These are phyloP conservation scores for Ditula angustiorana DNA, from an alignment of 2,888 invertebrate species.

Conservation along the genomic window DNA sequence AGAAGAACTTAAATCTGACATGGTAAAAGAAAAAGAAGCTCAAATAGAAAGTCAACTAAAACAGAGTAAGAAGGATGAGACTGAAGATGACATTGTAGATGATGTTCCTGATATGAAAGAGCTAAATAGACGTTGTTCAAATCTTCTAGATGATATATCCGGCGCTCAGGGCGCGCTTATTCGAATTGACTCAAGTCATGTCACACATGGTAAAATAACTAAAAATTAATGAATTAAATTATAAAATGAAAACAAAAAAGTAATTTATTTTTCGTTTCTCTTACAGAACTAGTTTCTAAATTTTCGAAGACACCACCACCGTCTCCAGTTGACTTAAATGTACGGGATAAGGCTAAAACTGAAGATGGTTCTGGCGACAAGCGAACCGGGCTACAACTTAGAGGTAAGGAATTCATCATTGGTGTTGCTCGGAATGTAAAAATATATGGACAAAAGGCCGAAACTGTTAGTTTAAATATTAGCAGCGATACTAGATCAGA, in stretches of 20 bases:
- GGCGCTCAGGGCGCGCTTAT: slow-evolving; percentile 76
- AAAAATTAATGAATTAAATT: slow-evolving; percentile 28
- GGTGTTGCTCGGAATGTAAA: not conserved
- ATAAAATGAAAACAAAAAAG: too few species aligned
- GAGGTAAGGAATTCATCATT: slow-evolving; percentile 60
- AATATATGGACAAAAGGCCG: not conserved
- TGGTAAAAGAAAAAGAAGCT: slow-evolving; percentile 59
- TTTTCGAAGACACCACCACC: slow-evolving; percentile 90
- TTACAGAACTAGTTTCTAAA: slow-evolving; percentile 87
- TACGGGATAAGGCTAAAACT: slow-evolving; percentile 79
- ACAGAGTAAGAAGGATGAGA: slow-evolving; percentile 37
- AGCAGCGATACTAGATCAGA: not conserved
- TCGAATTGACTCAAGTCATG: slow-evolving; percentile 79
- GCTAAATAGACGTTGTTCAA: slow-evolving; percentile 80
- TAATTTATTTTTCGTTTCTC: slow-evolving; percentile 32
- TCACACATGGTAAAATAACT: slow-evolving; percentile 71
- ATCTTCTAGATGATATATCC: slow-evolving; percentile 79
- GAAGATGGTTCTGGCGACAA: slow-evolving; percentile 70
- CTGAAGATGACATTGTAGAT: slow-evolving; percentile 54
- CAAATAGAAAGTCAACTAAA: slow-evolving; percentile 45
- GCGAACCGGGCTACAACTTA: slow-evolving; percentile 76
- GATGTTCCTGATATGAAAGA: slow-evolving; percentile 77
- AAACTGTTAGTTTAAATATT: not conserved
- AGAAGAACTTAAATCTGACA: slow-evolving; percentile 61
- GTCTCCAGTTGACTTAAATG: slow-evolving; percentile 88